phyloP scores from a whole-genome alignment of 2,888 invertebrate genomes.

The Dioctria rufipes region DNA sequence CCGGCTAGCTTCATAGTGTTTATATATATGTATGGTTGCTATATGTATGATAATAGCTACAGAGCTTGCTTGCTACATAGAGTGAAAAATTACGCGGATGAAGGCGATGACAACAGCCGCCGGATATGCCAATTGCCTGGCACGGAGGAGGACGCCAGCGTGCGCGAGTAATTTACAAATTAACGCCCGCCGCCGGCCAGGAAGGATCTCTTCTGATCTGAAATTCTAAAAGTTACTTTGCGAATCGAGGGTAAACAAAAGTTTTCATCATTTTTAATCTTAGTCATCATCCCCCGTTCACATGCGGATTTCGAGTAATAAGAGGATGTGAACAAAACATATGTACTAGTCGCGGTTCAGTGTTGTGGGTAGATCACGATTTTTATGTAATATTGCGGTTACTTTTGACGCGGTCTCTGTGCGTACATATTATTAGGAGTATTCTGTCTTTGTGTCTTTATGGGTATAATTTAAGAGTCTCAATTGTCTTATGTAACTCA shows the following conservation, averaged over 20 bases:
- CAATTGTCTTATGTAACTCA: too few relatives aligned
- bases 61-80: not conserved
- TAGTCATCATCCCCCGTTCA: conserved; percentile 33
- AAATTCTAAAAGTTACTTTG: conserved; percentile 13
- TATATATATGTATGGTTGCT: too few relatives aligned
- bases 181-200: conserved; percentile 12
- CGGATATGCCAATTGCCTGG: conserved; percentile 56
- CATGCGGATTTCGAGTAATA: conserved; percentile 38
- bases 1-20: too few relatives aligned
- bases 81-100: conserved; percentile 54
- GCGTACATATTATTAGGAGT: too few relatives aligned
- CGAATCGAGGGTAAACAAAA: conserved; percentile 35
- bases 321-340: conserved; percentile 40
- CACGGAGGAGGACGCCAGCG: conserved; percentile 51
- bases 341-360: too few relatives aligned
- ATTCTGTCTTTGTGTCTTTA: too few relatives aligned
- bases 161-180: conserved; percentile 55
- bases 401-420: not conserved
- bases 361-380: conserved; percentile 38
- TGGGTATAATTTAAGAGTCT: too few relatives aligned
- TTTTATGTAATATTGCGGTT: conserved; percentile 31
- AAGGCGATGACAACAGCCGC: conserved; percentile 47
- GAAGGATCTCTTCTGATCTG: not conserved
- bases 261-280: conserved; percentile 11
- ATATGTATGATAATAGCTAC: too few relatives aligned